Base-by-base conservation (phyloP, 2,888 invertebrate species). In the Willowsia nigromaculata region DNA sequence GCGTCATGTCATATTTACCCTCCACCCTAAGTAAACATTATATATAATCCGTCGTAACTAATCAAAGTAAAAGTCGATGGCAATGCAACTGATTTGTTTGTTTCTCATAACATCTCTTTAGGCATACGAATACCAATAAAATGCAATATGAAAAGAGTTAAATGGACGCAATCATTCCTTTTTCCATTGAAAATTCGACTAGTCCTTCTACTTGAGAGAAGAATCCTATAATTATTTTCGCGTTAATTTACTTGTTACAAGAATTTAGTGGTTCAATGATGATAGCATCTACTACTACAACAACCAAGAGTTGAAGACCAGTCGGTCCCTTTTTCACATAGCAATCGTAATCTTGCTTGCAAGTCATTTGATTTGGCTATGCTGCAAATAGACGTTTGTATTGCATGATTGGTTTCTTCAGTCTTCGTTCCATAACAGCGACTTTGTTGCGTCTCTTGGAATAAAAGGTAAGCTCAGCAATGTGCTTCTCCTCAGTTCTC, bases 381-480 rank as follows among this genome's bases (percentile, higher is more conserved):
- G 25, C 5, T 65, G 33, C 65, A 65, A 65, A 15, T n/a, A n/a
- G n/a, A 2, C 4, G 15, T 3, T 65, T 7, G 30, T 7, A 65
- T n/a, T 15, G n/a, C 65, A n/a, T 65, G 33, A n/a, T n/a, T 13
- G 15, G 3, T 33, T 11, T 33, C 33, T 7, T 33, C 25, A 2
- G 27, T 4, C 65, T 33, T 33, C n/a, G 1, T 65, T 59, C 25
- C 27, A 27, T 27, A 33, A 65, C 1, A 33, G 33, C 30, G 3
- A 33, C 65, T 30, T 33, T 65, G 65, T 65, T 65, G 65, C n/a
- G 13, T 65, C 4, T 25, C 15, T 65, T 33, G 65, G 33, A 82
- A 82, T 82, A 82, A 82, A 82, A 65, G 65, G 82, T 82, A 65
- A 30, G 27, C n/a, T 47, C 27, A 37, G 18, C 37, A 37, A 18